Evolutionary conservation across 2,888 invertebrate genomes (phyloP), one percentile per base, ranked within the genome.

Genomic region (Corbicula japonica): DNA sequence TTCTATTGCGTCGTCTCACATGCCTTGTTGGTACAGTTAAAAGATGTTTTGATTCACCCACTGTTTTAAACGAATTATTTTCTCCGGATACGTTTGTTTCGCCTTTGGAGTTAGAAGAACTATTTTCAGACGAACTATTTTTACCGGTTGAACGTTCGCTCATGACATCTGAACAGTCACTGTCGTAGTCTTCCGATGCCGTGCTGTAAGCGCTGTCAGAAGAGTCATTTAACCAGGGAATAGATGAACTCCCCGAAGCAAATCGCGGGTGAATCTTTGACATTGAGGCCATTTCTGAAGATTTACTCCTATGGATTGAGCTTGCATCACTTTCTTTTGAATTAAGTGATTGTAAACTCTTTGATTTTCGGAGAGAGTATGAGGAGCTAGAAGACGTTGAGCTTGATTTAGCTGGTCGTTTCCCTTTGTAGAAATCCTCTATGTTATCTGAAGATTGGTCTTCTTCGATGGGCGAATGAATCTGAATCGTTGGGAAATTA

Each of bases 151-250:
- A 58, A 35, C 3, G 1, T 34, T 35, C 58, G 28, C 58, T 58
- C n/a, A 38, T 28, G n/a, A 28, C 15, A 21, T 65, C 65, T n/a
- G 41, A 32, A 21, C 3, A 5, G 6, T 56, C 38, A 41, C 38
- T 32, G 18, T 62, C 60, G 5, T 54, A 35, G 15, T 70, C 70
- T 23, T 74, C 74, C 18, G 66, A 52, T 15, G 58, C 74, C 12
- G 74, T 68, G 60, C 61, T 74, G 26, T 69, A 75, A 15, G 68
- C 75, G 38, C 68, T 69, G 62, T 75, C 75, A 15, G 18, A 5
- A 28, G 32, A n/a, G 15, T 60, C 48, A 41, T 5, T 48, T 15
- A 46, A 41, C 60, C 61, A 48, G 5, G 70, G 70, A 8, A 61
- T 21, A 15, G 50, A 60, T 23, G 50, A 26, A 12, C 21, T 26